Evolutionary conservation across 2,113 vertebrate species (phyloP), one percentile per base, ranked within the genome.

Genomic region (Crotalus helleri): DNA sequence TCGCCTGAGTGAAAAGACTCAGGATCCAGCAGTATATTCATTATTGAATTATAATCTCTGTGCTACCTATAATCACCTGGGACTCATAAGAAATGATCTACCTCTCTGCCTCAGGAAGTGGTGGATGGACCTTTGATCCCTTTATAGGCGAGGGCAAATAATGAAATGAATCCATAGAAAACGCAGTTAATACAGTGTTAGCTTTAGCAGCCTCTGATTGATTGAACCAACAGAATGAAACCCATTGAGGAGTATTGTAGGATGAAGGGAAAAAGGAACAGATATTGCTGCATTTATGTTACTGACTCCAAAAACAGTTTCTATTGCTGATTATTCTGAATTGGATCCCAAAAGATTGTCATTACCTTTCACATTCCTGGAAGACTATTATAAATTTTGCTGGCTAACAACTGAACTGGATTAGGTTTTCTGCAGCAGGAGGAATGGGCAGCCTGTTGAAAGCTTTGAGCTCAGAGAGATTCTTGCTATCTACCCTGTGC

Each of bases 281-380:
- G 29, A 21, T 33, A 33, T 15, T 54, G 29, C 49, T 87, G 23
- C 49, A 6, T 13, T 29, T 53, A 7, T 33, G 87, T 54, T 33
- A 57, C n/a, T 44, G 59, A 74, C 2, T 33, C 74, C 24, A 29
- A 12, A 0, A 0, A 29, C 4, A 85, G 51, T 1, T 0, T 0
- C 81, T 86, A 53, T 0, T 2, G 86, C 15, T n/a, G 13, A 3
- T 24, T 24, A 24, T 57, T 39, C 5, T 21, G 13, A 24, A 39
- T 9, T 33, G 94, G 33, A 0, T 5, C 0, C 0, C 21, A 54
- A 64, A n/a, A 69, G 59, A 3, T 26, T 21, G 54, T 26, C 46
- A 19, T 24, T 33, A 19, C 17, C 0, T 0, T 88, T 87, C 46
- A 0, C 1, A 55, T 26, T 46, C 29, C 7, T 51, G 85, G 24